A percentile compares a stretch with the other conserved stretches of the same genome.
phyloP scores from a whole-genome alignment of 2,888 invertebrate genomes.

The Microctonus aethiopoides region DNA sequence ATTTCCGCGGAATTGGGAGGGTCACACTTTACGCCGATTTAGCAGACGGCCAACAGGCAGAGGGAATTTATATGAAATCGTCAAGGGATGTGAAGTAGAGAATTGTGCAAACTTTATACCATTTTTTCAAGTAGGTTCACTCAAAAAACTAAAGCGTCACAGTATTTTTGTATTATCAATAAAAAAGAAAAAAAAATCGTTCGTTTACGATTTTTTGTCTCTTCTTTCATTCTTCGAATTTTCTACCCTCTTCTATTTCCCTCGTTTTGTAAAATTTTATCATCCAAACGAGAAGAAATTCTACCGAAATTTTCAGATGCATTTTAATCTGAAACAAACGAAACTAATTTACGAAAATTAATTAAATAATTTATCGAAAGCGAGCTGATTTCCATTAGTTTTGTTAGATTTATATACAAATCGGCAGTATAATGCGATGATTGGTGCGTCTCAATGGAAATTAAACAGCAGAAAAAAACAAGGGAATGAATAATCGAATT shows the following conservation, averaged over 20 bases:
- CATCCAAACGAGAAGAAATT: background rate
- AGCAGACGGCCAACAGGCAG: background rate
- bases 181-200: background rate
- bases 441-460: no score
- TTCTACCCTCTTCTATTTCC: background rate
- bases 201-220: background rate
- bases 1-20: constrained; percentile 6
- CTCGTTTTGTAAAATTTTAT: background rate
- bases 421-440: no score
- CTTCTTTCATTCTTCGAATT: background rate
- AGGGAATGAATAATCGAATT: no score
- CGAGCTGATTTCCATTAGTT: no score
- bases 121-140: no score
- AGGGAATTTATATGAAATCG: background rate
- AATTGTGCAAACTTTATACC: no score
- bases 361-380: no score
- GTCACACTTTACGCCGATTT: background rate
- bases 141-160: background rate
- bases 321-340: background rate
- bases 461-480: no score
- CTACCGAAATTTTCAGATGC: background rate
- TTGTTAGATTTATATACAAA: no score
- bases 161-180: constrained; percentile 1
- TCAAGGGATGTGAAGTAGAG: no score
- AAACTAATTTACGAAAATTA: no score